Evolutionary conservation across 2,888 invertebrate species (phyloP).

Genomic region (Chymomyza fuscimana): DNA sequence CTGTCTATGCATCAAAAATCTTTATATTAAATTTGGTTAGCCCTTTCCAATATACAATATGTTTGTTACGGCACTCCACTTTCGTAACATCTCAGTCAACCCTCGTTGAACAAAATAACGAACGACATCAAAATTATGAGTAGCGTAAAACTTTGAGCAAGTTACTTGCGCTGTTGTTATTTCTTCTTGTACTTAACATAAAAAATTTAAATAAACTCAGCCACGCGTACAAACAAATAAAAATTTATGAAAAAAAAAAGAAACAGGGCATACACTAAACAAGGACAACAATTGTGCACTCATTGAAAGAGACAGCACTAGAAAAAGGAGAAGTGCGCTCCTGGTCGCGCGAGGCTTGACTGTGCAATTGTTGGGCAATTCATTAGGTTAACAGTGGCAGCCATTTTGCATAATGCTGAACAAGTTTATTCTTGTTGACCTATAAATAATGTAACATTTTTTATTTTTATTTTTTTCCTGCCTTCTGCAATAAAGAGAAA

Average conservation of each 20-base stretch:
- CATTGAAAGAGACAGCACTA: background rate
- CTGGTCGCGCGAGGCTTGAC: conserved; percentile 18
- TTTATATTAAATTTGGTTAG: too few relatives aligned
- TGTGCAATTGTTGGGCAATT: conserved; percentile 46
- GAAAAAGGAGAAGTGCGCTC: background rate
- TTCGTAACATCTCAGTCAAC: too few relatives aligned
- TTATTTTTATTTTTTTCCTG: background rate
- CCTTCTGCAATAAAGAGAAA: background rate
- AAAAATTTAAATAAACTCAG: conserved; percentile 52
- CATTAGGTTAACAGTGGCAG: conserved; percentile 38
- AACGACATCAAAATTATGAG: conserved; percentile 57
- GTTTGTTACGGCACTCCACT: too few relatives aligned
- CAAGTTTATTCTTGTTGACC: conserved; percentile 45
- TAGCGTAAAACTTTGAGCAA: conserved; percentile 39
- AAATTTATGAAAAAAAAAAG: conserved; percentile 36
- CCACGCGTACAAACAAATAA: conserved; percentile 57
- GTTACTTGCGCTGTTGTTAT: conserved; percentile 26
- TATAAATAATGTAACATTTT: conserved; percentile 58
- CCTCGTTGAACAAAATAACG: conserved; percentile 16
- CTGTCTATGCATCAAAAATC: too few relatives aligned
- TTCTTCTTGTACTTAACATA: conserved; percentile 48
- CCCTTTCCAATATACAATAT: too few relatives aligned
- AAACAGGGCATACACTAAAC: background rate
- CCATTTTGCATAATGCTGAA: conserved; percentile 54
- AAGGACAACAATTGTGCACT: conserved; percentile 4